Percentiles rank a stretch among this genome's conserved stretches.
These are phyloP conservation scores for Cryptocheilus praepositus DNA, from an alignment of 2,888 invertebrate species.

Conservation along the genomic window DNA sequence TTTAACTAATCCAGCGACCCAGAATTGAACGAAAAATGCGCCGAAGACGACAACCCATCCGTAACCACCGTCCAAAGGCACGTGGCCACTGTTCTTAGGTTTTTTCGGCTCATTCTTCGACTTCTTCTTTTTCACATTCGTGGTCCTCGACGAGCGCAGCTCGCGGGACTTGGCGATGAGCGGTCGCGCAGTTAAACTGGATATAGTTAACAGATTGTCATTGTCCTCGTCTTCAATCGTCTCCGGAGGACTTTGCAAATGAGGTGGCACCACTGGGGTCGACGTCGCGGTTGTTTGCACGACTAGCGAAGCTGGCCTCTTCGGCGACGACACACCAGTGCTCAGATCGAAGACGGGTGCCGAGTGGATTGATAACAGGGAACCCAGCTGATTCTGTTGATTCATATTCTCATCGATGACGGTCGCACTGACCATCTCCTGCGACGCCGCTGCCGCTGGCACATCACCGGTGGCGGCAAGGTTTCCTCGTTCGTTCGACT, in stretches of 20 bases:
- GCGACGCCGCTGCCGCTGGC: conserved; percentile 62
- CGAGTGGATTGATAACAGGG: conserved; percentile 82
- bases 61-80: conserved; percentile 84
- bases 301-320: conserved; percentile 76
- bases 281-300: conserved; percentile 74
- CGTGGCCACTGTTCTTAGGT: conserved; percentile 56
- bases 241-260: conserved; percentile 73
- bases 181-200: conserved; percentile 84
- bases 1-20: conserved; percentile 88
- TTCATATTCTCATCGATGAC: conserved; percentile 71
- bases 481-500: conserved; percentile 55
- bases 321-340: conserved; percentile 57
- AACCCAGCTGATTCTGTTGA: conserved; percentile 78
- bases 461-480: conserved; percentile 44
- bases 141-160: conserved; percentile 75
- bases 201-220: conserved; percentile 83
- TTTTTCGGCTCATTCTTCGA: conserved; percentile 48
- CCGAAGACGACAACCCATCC: conserved; percentile 87
- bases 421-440: conserved; percentile 65
- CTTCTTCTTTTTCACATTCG: conserved; percentile 55
- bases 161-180: conserved; percentile 83
- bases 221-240: conserved; percentile 81
- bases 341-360: conserved; percentile 77
- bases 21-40: conserved; percentile 87
- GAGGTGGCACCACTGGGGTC: conserved; percentile 73